Evolutionary conservation across 1,140 invertebrate genomes (phyloP).

Genomic region (Sitobion miscanthi): DNA sequence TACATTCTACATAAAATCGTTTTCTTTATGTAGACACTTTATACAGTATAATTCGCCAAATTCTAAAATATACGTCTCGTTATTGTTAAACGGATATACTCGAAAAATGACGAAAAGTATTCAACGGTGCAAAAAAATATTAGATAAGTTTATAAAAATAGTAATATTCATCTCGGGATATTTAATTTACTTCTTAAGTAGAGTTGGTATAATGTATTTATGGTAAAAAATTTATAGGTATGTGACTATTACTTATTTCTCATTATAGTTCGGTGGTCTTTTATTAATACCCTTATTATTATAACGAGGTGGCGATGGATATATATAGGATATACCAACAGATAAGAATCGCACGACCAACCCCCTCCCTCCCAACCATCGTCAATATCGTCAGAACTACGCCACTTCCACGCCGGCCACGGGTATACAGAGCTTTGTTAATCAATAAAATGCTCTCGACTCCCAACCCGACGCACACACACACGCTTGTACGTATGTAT

Average conservation of each 20-base stretch:
- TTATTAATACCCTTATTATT: background rate
- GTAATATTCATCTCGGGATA: background rate
- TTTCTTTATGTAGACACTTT: background rate
- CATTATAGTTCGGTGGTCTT: background rate
- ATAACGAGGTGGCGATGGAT: background rate
- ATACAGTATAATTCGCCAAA: background rate
- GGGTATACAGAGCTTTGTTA: constrained; percentile 51
- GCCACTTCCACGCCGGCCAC: constrained; percentile 21
- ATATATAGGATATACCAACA: background rate
- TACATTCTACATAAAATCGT: background rate
- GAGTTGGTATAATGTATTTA: background rate
- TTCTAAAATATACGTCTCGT: background rate
- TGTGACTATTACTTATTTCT: background rate
- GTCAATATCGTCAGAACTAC: constrained; percentile 25
- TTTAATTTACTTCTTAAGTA: background rate
- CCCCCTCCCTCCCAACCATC: background rate
- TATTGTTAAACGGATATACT: background rate
- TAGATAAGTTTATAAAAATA: background rate
- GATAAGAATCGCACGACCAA: constrained; percentile 42
- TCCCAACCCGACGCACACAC: constrained; percentile 13
- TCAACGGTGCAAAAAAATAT: background rate
- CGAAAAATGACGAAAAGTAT: background rate
- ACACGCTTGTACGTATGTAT: constrained; percentile 47
- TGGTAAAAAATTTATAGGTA: background rate
- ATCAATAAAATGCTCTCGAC: constrained; percentile 55